Evolutionary conservation across 2,797 vertebrate genomes (phyloP).

Genomic region (Kryptopterus vitreolus): DNA sequence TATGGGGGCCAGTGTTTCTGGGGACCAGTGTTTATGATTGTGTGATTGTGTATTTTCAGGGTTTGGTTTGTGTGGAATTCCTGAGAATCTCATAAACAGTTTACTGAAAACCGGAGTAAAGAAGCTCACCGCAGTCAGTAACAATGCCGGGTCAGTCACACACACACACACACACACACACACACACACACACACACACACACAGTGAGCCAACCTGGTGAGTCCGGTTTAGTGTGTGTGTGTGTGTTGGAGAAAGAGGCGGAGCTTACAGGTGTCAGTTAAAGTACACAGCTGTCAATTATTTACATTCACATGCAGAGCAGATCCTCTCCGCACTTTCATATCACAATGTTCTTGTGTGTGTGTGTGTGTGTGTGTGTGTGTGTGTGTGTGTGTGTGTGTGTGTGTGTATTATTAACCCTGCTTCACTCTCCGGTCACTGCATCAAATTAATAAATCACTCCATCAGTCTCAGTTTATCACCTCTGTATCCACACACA

Average conservation of each 20-base stretch:
- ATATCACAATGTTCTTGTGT: no score
- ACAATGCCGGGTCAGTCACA: slow-evolving; percentile 90
- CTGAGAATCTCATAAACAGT: slow-evolving; percentile 93
- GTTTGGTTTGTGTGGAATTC: slow-evolving; percentile 96
- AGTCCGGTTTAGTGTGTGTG: not conserved
- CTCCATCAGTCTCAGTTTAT: not conserved
- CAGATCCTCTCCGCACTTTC: no score
- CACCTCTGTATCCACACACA: not conserved
- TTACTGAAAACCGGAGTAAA: slow-evolving; percentile 89
- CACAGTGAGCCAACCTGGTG: not conserved
- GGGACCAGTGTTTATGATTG: not conserved
- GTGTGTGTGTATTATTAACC: not conserved
- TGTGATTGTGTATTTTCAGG: slow-evolving; percentile 67
- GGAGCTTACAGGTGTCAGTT: no score
- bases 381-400: not conserved
- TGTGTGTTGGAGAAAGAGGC: not conserved
- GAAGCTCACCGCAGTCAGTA: slow-evolving; percentile 90
- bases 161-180: not conserved
- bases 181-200: not conserved
- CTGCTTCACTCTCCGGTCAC: not conserved
- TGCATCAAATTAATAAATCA: not conserved
- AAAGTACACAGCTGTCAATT: no score
- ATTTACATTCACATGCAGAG: no score
- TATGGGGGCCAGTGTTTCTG: no score
- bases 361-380: not conserved